Percentiles rank a stretch among this genome's conserved stretches.
Conservation (phyloP, 2,113 vertebrate species). For the Archilochus colubris region DNA sequence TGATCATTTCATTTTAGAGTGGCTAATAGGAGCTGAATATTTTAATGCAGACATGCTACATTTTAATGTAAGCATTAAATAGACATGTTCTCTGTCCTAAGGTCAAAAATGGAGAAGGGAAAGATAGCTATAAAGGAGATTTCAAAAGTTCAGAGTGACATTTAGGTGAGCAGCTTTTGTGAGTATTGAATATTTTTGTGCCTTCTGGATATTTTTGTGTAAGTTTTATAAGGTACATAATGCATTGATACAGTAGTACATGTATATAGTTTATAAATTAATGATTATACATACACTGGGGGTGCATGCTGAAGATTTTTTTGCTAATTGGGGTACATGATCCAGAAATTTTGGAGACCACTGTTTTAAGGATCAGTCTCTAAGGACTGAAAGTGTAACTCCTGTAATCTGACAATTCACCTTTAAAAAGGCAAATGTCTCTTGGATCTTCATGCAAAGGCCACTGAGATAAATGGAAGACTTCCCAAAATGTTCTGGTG, state of each 20-base stretch:
- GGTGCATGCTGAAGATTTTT: background rate
- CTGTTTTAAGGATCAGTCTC: background rate
- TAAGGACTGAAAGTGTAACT: background rate
- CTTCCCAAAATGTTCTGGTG: background rate
- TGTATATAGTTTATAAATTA: background rate
- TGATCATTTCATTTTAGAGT: background rate
- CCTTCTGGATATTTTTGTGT: background rate
- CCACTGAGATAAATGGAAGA: background rate
- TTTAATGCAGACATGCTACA: background rate
- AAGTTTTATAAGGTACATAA: background rate
- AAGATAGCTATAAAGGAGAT: background rate
- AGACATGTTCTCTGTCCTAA: background rate
- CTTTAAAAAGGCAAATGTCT: background rate
- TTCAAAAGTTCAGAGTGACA: background rate
- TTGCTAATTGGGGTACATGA: background rate
- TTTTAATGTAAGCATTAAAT: slow-evolving; percentile 10
- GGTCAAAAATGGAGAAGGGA: background rate
- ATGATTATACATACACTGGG: background rate
- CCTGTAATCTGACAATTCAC: background rate
- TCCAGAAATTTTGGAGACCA: background rate
- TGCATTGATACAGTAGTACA: background rate
- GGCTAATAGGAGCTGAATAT: background rate
- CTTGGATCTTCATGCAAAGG: background rate
- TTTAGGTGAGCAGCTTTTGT: background rate
- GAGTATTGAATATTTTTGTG: background rate